Base-by-base conservation (phyloP, 2,113 vertebrate species). In the Triplophysa dalaica region DNA sequence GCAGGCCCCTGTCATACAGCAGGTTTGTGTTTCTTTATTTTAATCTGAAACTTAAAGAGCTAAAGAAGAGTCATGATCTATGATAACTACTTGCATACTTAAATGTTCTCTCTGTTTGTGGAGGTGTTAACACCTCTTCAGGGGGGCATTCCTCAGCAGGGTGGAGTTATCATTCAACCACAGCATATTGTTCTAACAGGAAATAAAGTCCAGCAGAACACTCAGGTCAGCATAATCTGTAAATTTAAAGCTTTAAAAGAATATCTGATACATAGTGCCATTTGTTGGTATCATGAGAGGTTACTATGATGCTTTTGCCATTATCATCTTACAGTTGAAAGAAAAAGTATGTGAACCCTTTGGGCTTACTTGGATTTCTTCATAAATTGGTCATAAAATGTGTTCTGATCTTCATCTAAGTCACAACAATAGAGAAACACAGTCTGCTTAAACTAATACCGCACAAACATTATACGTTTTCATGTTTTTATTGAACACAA, bases 131-230 rank as follows among this genome's bases (percentile, higher is more conserved):
- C 95, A 85, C 97, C 98, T 83, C 89, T 98, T 77, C 96, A 96
- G 85, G 96, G 96, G 89, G 94, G 94, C 10, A 92, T 99, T 80
- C 87, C 97, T 41, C 97, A 97, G 89, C 97, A 98, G 87, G 94
- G 97, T 0, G 98, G 98, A 78, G 98, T 99, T 82, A 99, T 99
- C 90, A 99, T 99, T 84, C 98, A 99, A 90, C 98, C 96, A 2
- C 98, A 96, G 88, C 98, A 99, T 92, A 97, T 99, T 77, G 94
- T 99, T 83, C 95, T 98, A 86, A 94, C 97, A 67, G 96, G 96
- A 87, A 98, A 96, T 89, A 98, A 99, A 92, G 91, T 94, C 62
- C 91, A 86, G 81, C 90, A 89, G 74, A 93, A 89, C 21, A 85
- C 96, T 82, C 97, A 98, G 92, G 98, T 99, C 33, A 17, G 45